Percentiles rank a stretch among this genome's conserved stretches.
phyloP scores from a whole-genome alignment of 2,888 invertebrate species.

The Eugnorisma glareosa region DNA sequence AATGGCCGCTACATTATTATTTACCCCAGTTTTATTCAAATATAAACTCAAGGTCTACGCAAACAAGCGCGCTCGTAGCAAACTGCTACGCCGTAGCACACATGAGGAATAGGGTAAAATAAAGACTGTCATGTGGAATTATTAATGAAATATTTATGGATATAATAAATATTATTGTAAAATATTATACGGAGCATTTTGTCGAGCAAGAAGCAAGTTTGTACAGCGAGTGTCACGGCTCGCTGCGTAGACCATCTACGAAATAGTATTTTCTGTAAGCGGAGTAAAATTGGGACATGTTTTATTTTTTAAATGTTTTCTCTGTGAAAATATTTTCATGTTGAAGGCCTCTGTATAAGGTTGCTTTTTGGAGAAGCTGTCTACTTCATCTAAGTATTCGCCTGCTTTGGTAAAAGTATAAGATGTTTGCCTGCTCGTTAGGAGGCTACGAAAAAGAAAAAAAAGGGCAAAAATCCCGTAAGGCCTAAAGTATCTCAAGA shows the following conservation, averaged over 20 bases:
- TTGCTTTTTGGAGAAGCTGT: slow-evolving; percentile 6
- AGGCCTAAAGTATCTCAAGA: background rate
- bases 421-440: slow-evolving; percentile 40
- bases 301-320: slow-evolving; percentile 59
- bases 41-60: slow-evolving; percentile 47
- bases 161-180: slow-evolving; percentile 69
- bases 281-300: slow-evolving; percentile 56
- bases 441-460: slow-evolving; percentile 14
- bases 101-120: slow-evolving; percentile 42
- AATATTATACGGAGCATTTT: slow-evolving; percentile 66
- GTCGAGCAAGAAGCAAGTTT: slow-evolving; percentile 68
- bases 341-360: slow-evolving; percentile 21
- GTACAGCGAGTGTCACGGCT: slow-evolving; percentile 70
- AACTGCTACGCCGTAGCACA: slow-evolving; percentile 66
- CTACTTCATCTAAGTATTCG: slow-evolving; percentile 28
- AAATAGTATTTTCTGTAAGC: slow-evolving; percentile 70
- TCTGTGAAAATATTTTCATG: slow-evolving; percentile 35
- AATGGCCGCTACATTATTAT: slow-evolving; percentile 19
- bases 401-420: slow-evolving; percentile 17
- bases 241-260: slow-evolving; percentile 71
- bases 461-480: background rate
- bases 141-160: slow-evolving; percentile 65
- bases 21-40: slow-evolving; percentile 42
- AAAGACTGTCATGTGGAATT: slow-evolving; percentile 43
- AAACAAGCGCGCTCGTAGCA: slow-evolving; percentile 57